Evolutionary conservation across 2,888 invertebrate genomes (phyloP).

Genomic region (Apomyelois bistriatella): DNA sequence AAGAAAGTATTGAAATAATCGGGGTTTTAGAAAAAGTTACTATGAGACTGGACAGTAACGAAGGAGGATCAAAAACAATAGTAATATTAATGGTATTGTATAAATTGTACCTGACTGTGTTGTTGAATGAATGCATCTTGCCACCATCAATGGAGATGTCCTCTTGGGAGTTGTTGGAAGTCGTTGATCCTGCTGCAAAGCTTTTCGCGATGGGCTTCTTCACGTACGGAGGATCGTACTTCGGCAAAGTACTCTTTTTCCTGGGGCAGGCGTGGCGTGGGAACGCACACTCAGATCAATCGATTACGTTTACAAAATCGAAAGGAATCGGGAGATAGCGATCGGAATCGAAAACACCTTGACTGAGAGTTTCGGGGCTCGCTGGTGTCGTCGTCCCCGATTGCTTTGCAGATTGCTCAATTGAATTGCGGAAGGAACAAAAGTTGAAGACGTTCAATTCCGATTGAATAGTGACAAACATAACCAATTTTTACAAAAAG

Average conservation of each 20-base stretch:
- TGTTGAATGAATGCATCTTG: constrained; percentile 90
- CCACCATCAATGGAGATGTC: constrained; percentile 89
- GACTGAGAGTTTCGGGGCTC: constrained; percentile 20
- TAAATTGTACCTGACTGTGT: constrained; percentile 84
- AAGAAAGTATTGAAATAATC: constrained; percentile 8
- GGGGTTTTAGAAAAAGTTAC: constrained; percentile 14
- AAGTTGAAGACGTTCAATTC: constrained; percentile 26
- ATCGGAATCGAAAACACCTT: constrained; percentile 52
- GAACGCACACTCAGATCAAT: constrained; percentile 80
- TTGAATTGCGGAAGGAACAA: constrained; percentile 31
- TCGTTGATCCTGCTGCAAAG: constrained; percentile 82
- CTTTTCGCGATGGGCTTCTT: constrained; percentile 90
- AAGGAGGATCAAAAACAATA: constrained; percentile 19
- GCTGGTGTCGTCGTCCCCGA: constrained; percentile 36
- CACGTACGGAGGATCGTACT: constrained; percentile 92
- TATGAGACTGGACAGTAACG: constrained; percentile 18
- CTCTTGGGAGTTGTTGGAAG: constrained; percentile 88
- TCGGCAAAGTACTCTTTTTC: constrained; percentile 94
- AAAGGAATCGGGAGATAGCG: constrained; percentile 32
- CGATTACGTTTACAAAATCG: constrained; percentile 71
- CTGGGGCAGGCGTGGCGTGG: constrained; percentile 81
- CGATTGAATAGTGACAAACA: not conserved
- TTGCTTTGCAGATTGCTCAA: constrained; percentile 22
- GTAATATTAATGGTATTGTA: constrained; percentile 21
- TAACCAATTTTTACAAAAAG: not conserved